Percentiles rank a stretch among this genome's conserved stretches.
Evolutionary conservation across 2,888 invertebrate genomes (phyloP).

Genomic region (Galeruca laticollis): DNA sequence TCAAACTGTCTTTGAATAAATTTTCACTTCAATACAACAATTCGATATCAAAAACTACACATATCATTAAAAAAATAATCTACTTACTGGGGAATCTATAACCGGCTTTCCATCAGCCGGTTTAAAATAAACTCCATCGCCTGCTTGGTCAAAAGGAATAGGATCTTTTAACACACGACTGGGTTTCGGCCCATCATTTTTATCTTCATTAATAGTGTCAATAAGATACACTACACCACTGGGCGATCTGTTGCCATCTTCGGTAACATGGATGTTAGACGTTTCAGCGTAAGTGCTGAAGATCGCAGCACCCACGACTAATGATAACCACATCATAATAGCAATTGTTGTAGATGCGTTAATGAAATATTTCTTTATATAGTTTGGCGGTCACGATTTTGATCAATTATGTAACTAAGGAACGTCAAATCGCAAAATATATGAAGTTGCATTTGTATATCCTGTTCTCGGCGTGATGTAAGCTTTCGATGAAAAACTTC

Average conservation of each 20-base stretch:
- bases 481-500: background rate
- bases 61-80: too few species aligned
- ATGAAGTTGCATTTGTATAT: conserved; percentile 29
- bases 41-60: too few species aligned
- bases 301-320: conserved; percentile 26
- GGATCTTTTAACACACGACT: conserved; percentile 50
- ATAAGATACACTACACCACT: conserved; percentile 57
- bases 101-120: conserved; percentile 56
- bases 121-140: conserved; percentile 62
- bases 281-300: conserved; percentile 11
- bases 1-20: too few species aligned
- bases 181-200: conserved; percentile 41
- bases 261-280: conserved; percentile 10
- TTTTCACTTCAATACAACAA: too few species aligned
- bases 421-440: conserved; percentile 20
- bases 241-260: conserved; percentile 23
- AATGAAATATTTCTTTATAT: conserved; percentile 40
- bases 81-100: conserved; percentile 55
- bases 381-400: conserved; percentile 41
- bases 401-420: conserved; percentile 33
- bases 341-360: conserved; percentile 25
- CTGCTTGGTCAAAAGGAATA: conserved; percentile 56
- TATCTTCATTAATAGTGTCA: conserved; percentile 44
- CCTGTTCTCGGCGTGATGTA: conserved; percentile 27
- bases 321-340: conserved; percentile 47